A percentile compares a stretch with the other conserved stretches of the same genome.
phyloP scores from a whole-genome alignment of 1,140 invertebrate species.

The Eurosta solidaginis region DNA sequence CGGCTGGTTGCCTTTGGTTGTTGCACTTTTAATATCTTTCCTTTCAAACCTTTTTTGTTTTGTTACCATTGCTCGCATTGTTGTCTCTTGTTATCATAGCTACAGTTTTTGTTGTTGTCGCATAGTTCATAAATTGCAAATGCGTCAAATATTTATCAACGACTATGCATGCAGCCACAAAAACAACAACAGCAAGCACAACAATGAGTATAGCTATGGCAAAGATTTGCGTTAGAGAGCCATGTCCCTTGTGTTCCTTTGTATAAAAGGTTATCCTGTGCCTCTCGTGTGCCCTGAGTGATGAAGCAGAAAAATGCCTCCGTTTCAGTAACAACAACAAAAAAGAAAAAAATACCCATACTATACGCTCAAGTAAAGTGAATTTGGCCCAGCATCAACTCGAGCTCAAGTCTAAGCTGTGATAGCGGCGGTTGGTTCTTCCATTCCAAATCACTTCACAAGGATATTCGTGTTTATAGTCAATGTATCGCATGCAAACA shows the following conservation, averaged over 20 bases:
- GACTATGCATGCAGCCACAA: background rate
- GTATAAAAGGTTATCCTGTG: background rate
- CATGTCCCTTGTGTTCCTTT: background rate
- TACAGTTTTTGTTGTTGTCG: background rate
- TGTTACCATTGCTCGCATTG: background rate
- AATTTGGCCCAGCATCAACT: background rate
- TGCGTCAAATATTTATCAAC: conserved; percentile 27
- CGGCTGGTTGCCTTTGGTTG: background rate
- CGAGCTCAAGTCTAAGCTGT: background rate
- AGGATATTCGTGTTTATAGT: too few species aligned
- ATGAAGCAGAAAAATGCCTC: conserved; percentile 27
- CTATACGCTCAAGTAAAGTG: background rate
- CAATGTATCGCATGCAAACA: too few species aligned
- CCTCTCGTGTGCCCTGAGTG: background rate
- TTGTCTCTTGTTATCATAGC: conserved; percentile 11
- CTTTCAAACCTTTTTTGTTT: background rate
- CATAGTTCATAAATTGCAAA: conserved; percentile 19
- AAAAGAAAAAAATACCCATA: background rate
- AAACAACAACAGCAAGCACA: background rate
- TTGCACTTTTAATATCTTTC: background rate
- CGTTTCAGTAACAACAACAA: conserved; percentile 5
- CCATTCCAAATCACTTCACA: background rate
- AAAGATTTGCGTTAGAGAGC: background rate
- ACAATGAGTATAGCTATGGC: too few species aligned
- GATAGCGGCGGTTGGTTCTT: background rate